Conservation (phyloP, 2,797 vertebrate genomes). For the Periparus ater region DNA sequence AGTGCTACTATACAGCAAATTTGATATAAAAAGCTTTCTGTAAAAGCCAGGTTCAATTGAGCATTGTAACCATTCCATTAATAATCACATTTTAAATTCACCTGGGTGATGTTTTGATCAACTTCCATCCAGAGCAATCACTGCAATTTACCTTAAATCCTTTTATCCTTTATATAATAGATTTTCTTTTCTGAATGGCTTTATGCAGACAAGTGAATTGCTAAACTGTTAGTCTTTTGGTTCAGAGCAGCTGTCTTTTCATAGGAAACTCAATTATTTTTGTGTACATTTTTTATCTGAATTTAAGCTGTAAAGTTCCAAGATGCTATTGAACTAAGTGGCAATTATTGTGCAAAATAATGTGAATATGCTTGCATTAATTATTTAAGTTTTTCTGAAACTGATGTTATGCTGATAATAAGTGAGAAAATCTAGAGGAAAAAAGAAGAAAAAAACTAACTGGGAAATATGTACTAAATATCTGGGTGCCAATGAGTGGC, state of each 20-base stretch:
- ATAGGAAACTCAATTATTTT: neutral
- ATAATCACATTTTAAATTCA: neutral
- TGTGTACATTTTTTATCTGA: neutral
- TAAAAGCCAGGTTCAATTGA: neutral
- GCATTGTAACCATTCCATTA: neutral
- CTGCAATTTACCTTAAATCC: neutral
- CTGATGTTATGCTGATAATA: neutral
- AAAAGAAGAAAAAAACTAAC: neutral
- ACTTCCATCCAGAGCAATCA: neutral
- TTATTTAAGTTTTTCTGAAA: neutral
- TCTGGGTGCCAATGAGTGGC: neutral
- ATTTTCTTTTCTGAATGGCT: neutral
- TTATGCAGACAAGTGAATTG: neutral
- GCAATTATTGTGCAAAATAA: neutral
- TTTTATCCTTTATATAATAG: neutral
- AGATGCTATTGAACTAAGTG: neutral
- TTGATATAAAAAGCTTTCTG: neutral
- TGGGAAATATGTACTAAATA: neutral
- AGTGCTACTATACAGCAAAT: neutral
- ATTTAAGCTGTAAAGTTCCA: neutral
- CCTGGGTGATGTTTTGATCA: neutral
- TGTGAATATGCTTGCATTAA: neutral
- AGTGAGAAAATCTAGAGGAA: neutral
- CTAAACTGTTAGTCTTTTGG: neutral
- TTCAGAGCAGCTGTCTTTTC: neutral